Evolutionary conservation across 2,797 vertebrate species (phyloP), one percentile per base, ranked within the genome.

Genomic region (Enoplosus armatus): DNA sequence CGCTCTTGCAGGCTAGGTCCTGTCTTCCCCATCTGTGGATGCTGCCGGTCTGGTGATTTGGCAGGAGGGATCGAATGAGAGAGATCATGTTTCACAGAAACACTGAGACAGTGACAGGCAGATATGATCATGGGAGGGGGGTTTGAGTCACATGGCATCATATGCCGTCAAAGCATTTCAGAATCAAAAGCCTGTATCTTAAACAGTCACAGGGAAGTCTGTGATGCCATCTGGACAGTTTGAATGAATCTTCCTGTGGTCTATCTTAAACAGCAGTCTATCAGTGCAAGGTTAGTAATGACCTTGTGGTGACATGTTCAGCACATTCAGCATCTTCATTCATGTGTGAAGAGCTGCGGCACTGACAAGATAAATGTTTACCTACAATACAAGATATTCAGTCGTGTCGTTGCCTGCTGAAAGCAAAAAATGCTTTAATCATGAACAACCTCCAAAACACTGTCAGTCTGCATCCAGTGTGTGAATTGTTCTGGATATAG

Each of bases 21-120:
- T 47, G 66, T 84, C 79, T 75, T 78, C 64, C 85, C 92, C 89
- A 93, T 94, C 92, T 92, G 93, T 62, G 90, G 79, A 62, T 77
- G 82, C 86, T 90, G 89, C 79, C 48, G 65, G 55, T 87, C 79
- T 89, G 82, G 72, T 85, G 80, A 70, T 58, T 90, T 93, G 89
- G 87, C 87, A 83, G 83, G 39, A 60, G 75, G 35, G 41, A 76
- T 86, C 29, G n/a, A 56, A 83, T 14, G 63, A 60, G 53, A 60
- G 53, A 39, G 75, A 65, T 90, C 71, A 18, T 72, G 84, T 89
- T 90, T 90, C 89, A 62, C 90, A 89, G 84, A 88, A 69, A 89
- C 75, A 80, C 69, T 20, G 82, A 86, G 77, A 80, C 76, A 41
- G 71, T 77, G 82, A 85, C 64, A n/a, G 72, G 75, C 58, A 79